Conservation (phyloP, 1,140 invertebrate genomes). For the Bombus superbus region DNA sequence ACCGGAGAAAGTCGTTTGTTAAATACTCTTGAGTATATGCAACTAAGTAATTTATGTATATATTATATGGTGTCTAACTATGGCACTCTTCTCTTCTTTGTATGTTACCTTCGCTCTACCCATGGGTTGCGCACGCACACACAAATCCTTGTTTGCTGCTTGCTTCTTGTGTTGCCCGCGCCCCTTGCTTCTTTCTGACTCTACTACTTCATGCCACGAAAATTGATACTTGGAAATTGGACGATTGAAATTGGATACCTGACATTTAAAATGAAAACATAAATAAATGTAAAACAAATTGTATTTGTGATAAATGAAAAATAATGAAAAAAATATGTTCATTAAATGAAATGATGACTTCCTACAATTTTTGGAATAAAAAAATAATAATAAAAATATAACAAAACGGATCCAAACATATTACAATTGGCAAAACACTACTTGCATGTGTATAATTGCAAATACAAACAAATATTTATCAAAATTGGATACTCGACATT, state of each 20-base stretch:
- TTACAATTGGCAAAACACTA: conserved; percentile 63
- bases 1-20: background rate
- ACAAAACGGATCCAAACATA: conserved; percentile 50
- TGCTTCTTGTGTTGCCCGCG: conserved; percentile 78
- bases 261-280: conserved; percentile 57
- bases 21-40: conserved; percentile 61
- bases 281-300: conserved; percentile 61
- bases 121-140: conserved; percentile 76
- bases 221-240: conserved; percentile 74
- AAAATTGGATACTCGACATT: conserved; percentile 64
- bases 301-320: conserved; percentile 55
- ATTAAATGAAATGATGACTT: conserved; percentile 52
- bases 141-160: conserved; percentile 79
- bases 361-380: conserved; percentile 60
- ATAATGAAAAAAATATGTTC: conserved; percentile 58
- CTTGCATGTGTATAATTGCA: conserved; percentile 67
- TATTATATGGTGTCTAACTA: conserved; percentile 74
- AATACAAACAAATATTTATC: conserved; percentile 58
- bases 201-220: conserved; percentile 70
- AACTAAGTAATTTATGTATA: conserved; percentile 50
- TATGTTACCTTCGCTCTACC: conserved; percentile 78
- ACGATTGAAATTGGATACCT: conserved; percentile 71
- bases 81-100: conserved; percentile 79
- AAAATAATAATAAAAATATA: conserved; percentile 33
- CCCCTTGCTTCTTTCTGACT: conserved; percentile 75